Conservation (phyloP, 2,797 vertebrate species). For the Distichodus sexfasciatus region DNA sequence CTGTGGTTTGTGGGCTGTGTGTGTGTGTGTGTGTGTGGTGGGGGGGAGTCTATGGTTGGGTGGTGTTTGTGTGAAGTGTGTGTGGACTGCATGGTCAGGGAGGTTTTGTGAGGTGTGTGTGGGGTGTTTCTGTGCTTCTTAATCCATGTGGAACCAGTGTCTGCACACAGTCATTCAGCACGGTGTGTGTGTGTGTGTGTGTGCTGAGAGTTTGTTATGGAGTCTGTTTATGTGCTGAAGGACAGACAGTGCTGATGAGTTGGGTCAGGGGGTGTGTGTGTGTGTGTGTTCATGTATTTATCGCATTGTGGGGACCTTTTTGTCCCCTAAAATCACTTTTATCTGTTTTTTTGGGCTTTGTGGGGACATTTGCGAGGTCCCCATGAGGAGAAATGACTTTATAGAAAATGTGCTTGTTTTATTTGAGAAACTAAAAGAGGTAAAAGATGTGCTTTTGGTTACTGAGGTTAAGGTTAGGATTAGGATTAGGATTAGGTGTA, state of each 20-base stretch:
- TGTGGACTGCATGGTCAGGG: conserved; percentile 17
- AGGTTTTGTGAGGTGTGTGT: conserved; percentile 21
- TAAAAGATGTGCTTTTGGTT: too few relatives aligned
- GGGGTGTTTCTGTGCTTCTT: neutral
- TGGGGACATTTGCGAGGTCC: too few relatives aligned
- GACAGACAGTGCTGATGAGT: neutral
- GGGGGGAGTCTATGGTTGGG: too few relatives aligned
- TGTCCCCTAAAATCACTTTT: too few relatives aligned
- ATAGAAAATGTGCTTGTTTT: too few relatives aligned
- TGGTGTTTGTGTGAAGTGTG: conserved; percentile 7
- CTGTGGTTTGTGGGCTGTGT: neutral
- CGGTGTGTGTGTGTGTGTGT: neutral
- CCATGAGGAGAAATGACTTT: too few relatives aligned
- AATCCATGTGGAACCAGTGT: neutral
- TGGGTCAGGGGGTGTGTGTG: conserved; percentile 15
- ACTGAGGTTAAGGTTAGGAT: too few relatives aligned
- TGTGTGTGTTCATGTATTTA: conserved; percentile 61
- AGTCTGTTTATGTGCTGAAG: neutral
- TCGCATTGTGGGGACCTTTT: too few relatives aligned
- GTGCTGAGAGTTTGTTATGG: conserved; percentile 1
- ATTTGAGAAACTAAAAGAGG: too few relatives aligned
- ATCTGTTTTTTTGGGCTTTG: too few relatives aligned
- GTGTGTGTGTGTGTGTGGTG: neutral
- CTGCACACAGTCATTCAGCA: too few relatives aligned
- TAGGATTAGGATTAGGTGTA: too few relatives aligned